Percentiles rank a stretch among this genome's conserved stretches.
These are phyloP conservation scores for Rhagophthalmus giganteus DNA, from an alignment of 2,888 invertebrate species.

Conservation along the genomic window DNA sequence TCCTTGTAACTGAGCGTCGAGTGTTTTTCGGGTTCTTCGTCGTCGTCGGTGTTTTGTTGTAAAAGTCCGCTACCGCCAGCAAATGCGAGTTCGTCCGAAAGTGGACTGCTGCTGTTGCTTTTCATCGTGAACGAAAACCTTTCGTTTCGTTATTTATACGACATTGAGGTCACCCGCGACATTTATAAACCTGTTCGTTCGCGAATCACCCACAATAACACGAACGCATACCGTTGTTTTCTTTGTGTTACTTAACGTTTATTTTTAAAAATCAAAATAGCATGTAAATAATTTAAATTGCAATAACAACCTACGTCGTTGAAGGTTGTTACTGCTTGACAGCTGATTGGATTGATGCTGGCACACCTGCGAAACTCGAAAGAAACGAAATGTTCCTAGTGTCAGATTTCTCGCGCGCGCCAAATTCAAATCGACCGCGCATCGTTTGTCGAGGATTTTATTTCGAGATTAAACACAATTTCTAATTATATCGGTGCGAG, in stretches of 20 bases:
- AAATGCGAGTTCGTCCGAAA: conserved; percentile 7
- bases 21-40: conserved; percentile 61
- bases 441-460: background rate
- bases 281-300: background rate
- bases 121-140: background rate
- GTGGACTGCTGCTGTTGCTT: conserved; percentile 2
- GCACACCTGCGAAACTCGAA: background rate
- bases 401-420: background rate
- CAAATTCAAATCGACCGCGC: background rate
- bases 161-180: conserved; percentile 1
- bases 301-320: too few relatives aligned
- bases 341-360: background rate
- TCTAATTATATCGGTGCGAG: too few relatives aligned
- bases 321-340: background rate
- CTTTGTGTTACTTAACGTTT: background rate
- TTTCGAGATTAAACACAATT: too few relatives aligned
- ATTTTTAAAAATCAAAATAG: background rate
- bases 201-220: background rate
- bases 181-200: background rate
- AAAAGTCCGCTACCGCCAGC: background rate
- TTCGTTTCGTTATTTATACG: background rate
- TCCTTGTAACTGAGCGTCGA: conserved; percentile 87
- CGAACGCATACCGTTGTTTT: background rate
- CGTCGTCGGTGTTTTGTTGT: conserved; percentile 60
- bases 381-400: background rate